These are phyloP conservation scores for Phycodurus eques DNA, from an alignment of 2,113 vertebrate species.

Conservation along the genomic window DNA sequence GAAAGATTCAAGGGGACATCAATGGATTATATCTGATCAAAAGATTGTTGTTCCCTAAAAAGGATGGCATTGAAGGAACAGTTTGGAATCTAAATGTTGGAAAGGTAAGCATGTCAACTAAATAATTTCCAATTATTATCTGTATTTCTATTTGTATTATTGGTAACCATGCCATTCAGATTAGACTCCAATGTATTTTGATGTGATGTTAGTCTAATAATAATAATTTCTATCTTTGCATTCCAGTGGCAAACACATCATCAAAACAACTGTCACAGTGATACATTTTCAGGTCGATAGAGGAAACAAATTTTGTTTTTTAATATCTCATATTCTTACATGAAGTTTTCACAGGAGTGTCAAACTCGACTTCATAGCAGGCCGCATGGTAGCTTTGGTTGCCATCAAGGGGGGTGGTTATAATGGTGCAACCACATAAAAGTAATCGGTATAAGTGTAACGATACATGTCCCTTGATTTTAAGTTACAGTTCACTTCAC, in stretches of 20 bases:
- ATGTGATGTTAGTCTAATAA: no score
- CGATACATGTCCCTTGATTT: not conserved
- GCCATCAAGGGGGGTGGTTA: not conserved
- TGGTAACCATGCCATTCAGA: not conserved
- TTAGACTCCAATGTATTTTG: no score
- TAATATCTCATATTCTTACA: not conserved
- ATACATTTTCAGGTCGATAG: not conserved
- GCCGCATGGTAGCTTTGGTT: no score
- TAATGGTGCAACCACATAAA: not conserved
- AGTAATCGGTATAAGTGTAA: not conserved
- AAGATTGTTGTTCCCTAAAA: not conserved
- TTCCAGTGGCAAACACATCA: not conserved
- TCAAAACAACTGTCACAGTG: not conserved
- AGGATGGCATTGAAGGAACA: not conserved
- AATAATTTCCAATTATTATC: not conserved
- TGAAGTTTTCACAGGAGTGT: not conserved
- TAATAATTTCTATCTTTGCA: no score
- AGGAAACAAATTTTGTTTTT: not conserved
- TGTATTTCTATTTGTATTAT: not conserved
- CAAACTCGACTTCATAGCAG: not conserved
- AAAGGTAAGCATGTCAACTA: constrained; percentile 36
- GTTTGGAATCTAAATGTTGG: not conserved
- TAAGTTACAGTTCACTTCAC: not conserved
- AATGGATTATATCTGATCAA: constrained; percentile 34
- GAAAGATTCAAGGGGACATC: constrained; percentile 14